Conservation (phyloP, 2,113 vertebrate genomes). For the Labrus mixtus region DNA sequence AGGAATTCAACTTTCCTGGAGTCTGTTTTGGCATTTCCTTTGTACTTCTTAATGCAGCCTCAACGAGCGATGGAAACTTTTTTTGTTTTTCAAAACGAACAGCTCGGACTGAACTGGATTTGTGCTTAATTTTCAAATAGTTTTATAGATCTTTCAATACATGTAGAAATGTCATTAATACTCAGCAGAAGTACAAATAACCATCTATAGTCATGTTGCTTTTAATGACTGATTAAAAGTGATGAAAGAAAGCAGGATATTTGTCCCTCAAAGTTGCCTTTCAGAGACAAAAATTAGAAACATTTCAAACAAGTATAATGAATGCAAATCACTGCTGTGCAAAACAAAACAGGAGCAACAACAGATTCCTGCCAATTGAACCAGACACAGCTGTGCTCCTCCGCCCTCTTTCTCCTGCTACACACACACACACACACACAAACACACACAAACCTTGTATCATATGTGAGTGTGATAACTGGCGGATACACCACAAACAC, state of each 20-base stretch:
- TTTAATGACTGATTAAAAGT: slow-evolving; percentile 8
- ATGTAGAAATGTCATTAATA: background rate
- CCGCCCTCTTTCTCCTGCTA: slow-evolving; percentile 21
- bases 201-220: slow-evolving; percentile 8
- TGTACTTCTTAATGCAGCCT: slow-evolving; percentile 39
- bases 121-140: background rate
- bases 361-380: slow-evolving; percentile 52
- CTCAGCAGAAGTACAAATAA: background rate
- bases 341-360: slow-evolving; percentile 46
- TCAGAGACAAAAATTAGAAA: background rate
- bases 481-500: slow-evolving; percentile 16
- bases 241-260: slow-evolving; percentile 3
- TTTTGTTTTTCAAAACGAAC: slow-evolving; percentile 39
- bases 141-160: slow-evolving; percentile 11
- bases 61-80: slow-evolving; percentile 46
- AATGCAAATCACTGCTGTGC: slow-evolving; percentile 54
- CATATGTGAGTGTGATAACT: slow-evolving; percentile 28
- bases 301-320: slow-evolving; percentile 27
- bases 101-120: slow-evolving; percentile 30
- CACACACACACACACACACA: slow-evolving; percentile 24
- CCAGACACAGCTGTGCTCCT: slow-evolving; percentile 51
- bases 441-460: slow-evolving; percentile 12
- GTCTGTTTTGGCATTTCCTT: slow-evolving; percentile 61
- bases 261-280: slow-evolving; percentile 12
- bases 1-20: slow-evolving; percentile 67